Evolutionary conservation across 2,888 invertebrate species (phyloP).

Genomic region (Dryobota labecula): DNA sequence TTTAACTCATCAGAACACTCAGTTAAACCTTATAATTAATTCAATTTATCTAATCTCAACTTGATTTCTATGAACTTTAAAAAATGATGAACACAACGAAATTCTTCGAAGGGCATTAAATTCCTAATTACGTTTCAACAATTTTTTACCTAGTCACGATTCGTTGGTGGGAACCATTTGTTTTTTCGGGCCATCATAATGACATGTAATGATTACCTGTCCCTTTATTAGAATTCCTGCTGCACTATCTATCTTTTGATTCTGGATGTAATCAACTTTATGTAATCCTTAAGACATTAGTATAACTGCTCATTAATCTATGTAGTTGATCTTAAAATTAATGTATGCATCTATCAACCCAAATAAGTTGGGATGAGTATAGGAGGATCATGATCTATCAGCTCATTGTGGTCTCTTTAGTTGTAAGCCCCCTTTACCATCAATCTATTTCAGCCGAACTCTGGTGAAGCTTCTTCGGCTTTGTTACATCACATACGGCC

Average conservation of each 20-base stretch:
- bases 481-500: not conserved
- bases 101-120: conserved; percentile 64
- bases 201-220: conserved; percentile 70
- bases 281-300: conserved; percentile 37
- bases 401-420: not conserved
- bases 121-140: conserved; percentile 68
- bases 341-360: not conserved
- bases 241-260: conserved; percentile 41
- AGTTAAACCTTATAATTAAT: conserved; percentile 37
- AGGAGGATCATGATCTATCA: not conserved
- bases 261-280: conserved; percentile 38
- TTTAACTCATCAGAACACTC: conserved; percentile 20
- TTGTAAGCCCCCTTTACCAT: not conserved
- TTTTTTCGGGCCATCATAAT: conserved; percentile 71
- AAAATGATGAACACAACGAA: conserved; percentile 53
- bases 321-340: not conserved
- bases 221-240: conserved; percentile 57
- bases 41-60: conserved; percentile 44
- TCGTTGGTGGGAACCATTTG: conserved; percentile 65
- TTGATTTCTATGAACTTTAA: conserved; percentile 47
- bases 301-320: conserved; percentile 13
- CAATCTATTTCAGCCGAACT: not conserved
- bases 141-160: conserved; percentile 73
- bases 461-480: not conserved
- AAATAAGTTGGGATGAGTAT: not conserved